phyloP scores from a whole-genome alignment of 2,113 vertebrate species.

The Spermophilus dauricus region DNA sequence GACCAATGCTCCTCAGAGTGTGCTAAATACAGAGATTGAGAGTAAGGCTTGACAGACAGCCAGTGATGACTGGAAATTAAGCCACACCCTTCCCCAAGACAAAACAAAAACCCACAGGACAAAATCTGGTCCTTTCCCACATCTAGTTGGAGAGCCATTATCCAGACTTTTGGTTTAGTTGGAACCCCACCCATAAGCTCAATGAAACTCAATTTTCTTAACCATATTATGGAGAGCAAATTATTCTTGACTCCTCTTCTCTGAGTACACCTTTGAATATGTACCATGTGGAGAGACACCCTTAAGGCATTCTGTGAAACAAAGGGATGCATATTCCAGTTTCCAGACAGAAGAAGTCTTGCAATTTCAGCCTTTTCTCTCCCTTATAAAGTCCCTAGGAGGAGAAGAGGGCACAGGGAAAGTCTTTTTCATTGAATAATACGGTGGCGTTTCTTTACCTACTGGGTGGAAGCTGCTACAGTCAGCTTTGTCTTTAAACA shows the following conservation, averaged over 20 bases:
- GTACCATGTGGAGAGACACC: not conserved
- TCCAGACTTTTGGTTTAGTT: not conserved
- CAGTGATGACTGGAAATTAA: not conserved
- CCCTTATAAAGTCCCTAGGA: not conserved
- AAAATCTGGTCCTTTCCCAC: not conserved
- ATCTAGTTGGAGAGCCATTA: not conserved
- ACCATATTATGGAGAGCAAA: not conserved
- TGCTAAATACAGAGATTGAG: not conserved
- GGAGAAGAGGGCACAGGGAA: not conserved
- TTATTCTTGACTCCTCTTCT: not conserved
- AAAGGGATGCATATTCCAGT: not conserved
- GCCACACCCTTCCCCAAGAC: accelerated
- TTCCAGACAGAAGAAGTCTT: not conserved
- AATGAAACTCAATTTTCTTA: not conserved
- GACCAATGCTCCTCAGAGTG: not conserved
- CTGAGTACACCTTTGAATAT: not conserved
- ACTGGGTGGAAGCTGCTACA: not conserved
- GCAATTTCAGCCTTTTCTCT: not conserved
- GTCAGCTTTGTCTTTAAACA: conserved; percentile 40
- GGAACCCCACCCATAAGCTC: accelerated
- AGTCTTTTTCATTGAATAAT: not conserved
- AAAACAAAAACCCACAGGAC: not conserved
- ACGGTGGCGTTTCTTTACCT: not conserved
- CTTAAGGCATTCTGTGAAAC: not conserved
- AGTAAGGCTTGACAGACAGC: not conserved